phyloP scores from a whole-genome alignment of 2,888 invertebrate genomes.

The Cryptocephalus moraei region DNA sequence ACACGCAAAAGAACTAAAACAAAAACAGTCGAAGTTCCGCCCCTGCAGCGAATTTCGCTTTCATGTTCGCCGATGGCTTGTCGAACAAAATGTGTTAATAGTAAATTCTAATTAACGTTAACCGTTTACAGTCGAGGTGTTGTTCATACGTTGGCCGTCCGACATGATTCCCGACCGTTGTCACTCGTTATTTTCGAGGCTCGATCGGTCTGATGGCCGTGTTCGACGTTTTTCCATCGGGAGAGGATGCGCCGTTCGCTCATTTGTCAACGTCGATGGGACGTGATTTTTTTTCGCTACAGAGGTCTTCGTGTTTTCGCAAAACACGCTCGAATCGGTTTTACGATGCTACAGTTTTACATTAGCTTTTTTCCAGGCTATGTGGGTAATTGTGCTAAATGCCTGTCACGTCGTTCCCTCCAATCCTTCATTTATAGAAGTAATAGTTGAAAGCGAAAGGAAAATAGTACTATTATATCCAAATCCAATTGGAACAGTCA shows the following conservation, averaged over 20 bases:
- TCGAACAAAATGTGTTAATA: constrained; percentile 32
- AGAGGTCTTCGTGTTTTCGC: no score
- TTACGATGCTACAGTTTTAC: no score
- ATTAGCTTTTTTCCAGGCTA: no score
- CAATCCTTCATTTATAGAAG: no score
- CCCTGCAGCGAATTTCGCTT: constrained; percentile 11
- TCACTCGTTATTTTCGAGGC: constrained; percentile 20
- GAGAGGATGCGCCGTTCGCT: neutral
- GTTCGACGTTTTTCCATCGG: neutral
- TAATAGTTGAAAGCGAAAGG: no score
- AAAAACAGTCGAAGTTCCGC: constrained; percentile 2
- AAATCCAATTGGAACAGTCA: no score
- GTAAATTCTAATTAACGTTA: constrained; percentile 35
- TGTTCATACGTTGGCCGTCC: constrained; percentile 28
- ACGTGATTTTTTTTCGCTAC: neutral
- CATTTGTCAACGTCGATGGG: neutral
- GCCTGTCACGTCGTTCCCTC: no score
- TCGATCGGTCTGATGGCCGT: neutral
- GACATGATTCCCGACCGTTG: constrained; percentile 22
- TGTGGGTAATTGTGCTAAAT: no score
- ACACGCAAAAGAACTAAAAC: no score
- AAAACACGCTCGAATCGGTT: no score
- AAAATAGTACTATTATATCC: no score
- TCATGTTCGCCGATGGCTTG: constrained; percentile 25
- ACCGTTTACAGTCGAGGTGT: constrained; percentile 33